Percentiles rank a stretch among this genome's conserved stretches.
phyloP scores from a whole-genome alignment of 2,888 invertebrate genomes.

The Eristalis pertinax region DNA sequence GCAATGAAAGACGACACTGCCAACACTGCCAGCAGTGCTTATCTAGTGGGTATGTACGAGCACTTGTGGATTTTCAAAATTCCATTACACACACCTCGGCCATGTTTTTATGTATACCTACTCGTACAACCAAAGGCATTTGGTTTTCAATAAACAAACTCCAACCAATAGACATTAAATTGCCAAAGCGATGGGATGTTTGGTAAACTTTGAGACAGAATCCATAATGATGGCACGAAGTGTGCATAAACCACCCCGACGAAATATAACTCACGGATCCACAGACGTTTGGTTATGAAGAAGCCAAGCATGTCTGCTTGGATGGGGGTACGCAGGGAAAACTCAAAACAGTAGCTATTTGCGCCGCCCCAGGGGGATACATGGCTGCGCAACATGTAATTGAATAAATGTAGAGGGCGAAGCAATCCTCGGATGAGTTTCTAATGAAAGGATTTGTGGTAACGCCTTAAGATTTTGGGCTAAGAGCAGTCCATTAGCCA shows the following conservation, averaged over 20 bases:
- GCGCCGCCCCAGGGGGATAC: slow-evolving; percentile 2
- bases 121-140: not conserved
- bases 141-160: slow-evolving; percentile 22
- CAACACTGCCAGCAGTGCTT: slow-evolving; percentile 1
- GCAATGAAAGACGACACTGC: slow-evolving; percentile 8
- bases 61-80: not conserved
- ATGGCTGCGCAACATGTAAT: slow-evolving; percentile 16
- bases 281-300: too few relatives aligned
- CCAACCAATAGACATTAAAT: slow-evolving; percentile 14
- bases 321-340: not conserved
- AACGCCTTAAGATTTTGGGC: slow-evolving; percentile 3
- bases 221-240: not conserved
- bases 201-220: slow-evolving; percentile 7
- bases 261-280: not conserved
- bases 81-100: slow-evolving; percentile 5
- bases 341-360: slow-evolving; percentile 1
- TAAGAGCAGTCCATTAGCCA: slow-evolving; percentile 17
- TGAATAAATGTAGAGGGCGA: slow-evolving; percentile 15
- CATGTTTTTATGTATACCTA: too few relatives aligned
- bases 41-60: not conserved
- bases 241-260: not conserved
- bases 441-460: slow-evolving; percentile 7
- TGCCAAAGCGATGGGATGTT: slow-evolving; percentile 7
- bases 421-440: not conserved
- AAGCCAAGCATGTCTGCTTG: not conserved